Evolutionary conservation across 2,888 invertebrate genomes (phyloP), one percentile per base, ranked within the genome.

Genomic region (Ptilodon capucinus): DNA sequence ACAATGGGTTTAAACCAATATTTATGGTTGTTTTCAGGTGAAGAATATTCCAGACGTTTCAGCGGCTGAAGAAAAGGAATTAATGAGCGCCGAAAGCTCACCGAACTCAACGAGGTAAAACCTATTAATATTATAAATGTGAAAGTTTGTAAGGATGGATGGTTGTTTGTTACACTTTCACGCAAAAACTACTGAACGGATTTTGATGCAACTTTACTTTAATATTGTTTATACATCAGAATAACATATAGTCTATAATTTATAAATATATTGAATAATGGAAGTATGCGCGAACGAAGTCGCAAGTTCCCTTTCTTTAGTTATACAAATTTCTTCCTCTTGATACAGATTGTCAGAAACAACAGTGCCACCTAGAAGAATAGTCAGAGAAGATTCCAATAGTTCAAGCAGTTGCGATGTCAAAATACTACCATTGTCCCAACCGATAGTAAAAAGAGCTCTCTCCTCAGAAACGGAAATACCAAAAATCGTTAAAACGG

Each of bases 21-120:
- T 2, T 28, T 28, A 2, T 28, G 19, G 13, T 38, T 38, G 9
- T 38, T 80, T 84, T 38, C 78, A 91, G 91, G 93, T 94, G 1
- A 93, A 94, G 67, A 93, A 94, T 70, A 93, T 96, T 54, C 95
- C 96, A 14, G 96, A 96, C 74, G 94, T 95, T 2, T 94, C 95
- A 28, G 91, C 91, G 13, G 93, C 93, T 0, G 93, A 94, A 54
- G 93, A 93, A 66, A 92, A 92, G 57, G 93, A 93, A 73, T 79
- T 91, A 48, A 79, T 85, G 77, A 87, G 87, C 44, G 85, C 82
- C 0, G 88, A 90, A 51, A 86, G 81, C 54, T 86, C 91, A 14
- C 86, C 91, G 2, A 86, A 82, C 64, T 80, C 88, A 5, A 82
- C 87, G 18, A 86, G 88, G 88, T 89, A 74, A n/a, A n/a, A n/a